Percentiles rank a stretch among this genome's conserved stretches.
Conservation (phyloP, 2,113 vertebrate genomes). For the Bos javanicus region DNA sequence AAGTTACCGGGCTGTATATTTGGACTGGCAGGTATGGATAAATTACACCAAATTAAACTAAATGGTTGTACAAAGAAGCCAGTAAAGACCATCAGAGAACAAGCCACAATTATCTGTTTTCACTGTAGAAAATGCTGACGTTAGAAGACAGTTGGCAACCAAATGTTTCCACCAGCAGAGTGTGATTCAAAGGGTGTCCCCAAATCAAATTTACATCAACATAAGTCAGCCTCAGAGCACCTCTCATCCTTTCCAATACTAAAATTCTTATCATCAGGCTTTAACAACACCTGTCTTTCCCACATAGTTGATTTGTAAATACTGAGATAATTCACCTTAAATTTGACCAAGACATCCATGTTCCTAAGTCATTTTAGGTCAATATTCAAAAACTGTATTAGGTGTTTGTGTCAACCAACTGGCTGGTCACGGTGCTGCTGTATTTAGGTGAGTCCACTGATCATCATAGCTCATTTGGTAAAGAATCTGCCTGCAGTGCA, state of each 20-base stretch:
- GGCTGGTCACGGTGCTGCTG: background rate
- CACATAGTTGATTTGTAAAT: background rate
- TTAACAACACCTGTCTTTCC: background rate
- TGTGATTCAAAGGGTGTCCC: background rate
- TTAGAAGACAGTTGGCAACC: background rate
- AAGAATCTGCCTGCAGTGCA: background rate
- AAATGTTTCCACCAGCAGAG: background rate
- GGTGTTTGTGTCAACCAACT: background rate
- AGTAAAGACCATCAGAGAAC: background rate
- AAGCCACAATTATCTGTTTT: background rate
- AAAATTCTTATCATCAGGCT: background rate
- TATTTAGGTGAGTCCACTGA: background rate
- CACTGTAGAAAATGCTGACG: background rate
- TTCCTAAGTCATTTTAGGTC: background rate
- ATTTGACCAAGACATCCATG: background rate
- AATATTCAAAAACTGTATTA: background rate
- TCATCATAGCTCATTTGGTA: background rate
- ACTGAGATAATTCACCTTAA: background rate
- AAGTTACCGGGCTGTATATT: background rate
- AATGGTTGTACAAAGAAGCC: background rate
- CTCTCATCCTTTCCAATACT: background rate
- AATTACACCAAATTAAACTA: background rate
- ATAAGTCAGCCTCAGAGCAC: background rate
- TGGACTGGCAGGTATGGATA: background rate
- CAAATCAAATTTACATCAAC: background rate